Conservation (phyloP, 1,140 invertebrate species). For the Bombus cullumanus region DNA sequence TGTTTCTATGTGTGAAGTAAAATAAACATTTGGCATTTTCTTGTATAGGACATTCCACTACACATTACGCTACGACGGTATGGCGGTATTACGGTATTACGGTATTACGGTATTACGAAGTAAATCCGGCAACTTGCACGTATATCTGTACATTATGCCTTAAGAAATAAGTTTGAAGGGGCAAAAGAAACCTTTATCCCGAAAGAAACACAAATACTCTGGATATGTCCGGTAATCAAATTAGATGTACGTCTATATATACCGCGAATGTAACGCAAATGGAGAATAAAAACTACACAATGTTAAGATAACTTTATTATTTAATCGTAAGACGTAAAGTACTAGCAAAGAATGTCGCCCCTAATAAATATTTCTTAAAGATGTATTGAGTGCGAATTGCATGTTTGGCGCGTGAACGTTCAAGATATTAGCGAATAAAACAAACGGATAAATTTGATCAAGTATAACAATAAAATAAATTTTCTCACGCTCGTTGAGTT, state of each 20-base stretch:
- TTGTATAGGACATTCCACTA: not conserved
- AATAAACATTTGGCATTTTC: constrained; percentile 1
- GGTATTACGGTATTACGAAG: not conserved
- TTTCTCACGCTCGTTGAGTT: not conserved
- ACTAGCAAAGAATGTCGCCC: too few species aligned
- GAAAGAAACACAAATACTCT: not conserved
- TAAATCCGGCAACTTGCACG: not conserved
- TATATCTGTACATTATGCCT: not conserved
- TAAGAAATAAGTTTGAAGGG: not conserved
- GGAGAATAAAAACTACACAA: too few species aligned
- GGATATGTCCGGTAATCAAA: not conserved
- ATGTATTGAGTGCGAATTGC: too few species aligned
- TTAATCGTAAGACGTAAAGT: too few species aligned
- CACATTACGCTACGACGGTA: not conserved
- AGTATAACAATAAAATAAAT: too few species aligned
- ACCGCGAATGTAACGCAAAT: too few species aligned
- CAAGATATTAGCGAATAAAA: too few species aligned
- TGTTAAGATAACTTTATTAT: too few species aligned
- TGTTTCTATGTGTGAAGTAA: not conserved
- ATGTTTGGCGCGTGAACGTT: too few species aligned
- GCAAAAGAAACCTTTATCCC: not conserved
- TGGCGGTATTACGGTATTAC: not conserved
- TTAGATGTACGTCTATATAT: not conserved
- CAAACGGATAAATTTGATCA: too few species aligned
- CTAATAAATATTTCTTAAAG: too few species aligned